Conservation (phyloP, 2,113 vertebrate genomes). For the Arenaria interpres region DNA sequence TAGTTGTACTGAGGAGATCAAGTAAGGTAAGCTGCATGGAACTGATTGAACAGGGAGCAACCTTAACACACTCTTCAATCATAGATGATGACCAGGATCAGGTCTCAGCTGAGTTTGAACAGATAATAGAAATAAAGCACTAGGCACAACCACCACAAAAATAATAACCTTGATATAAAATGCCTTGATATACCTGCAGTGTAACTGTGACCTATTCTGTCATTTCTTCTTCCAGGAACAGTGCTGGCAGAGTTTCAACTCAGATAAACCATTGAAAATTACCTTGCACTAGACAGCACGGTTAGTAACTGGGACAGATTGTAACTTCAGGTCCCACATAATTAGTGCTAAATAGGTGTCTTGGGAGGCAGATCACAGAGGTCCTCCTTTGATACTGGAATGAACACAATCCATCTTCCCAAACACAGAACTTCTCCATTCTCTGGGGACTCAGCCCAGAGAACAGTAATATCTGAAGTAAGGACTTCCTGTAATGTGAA, state of each 20-base stretch:
- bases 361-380: neutral
- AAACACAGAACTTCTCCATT: neutral
- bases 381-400: neutral
- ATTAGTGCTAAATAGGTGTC: neutral
- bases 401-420: neutral
- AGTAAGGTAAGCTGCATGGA: neutral
- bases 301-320: neutral
- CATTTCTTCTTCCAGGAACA: neutral
- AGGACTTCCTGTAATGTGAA: neutral
- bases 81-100: neutral
- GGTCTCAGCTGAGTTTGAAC: neutral
- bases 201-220: neutral
- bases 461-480: neutral
- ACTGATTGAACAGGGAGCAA: neutral
- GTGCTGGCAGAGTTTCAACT: neutral
- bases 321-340: neutral
- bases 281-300: neutral
- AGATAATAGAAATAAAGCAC: neutral
- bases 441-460: neutral
- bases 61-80: neutral
- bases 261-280: neutral
- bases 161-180: neutral
- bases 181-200: neutral
- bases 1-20: neutral
- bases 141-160: neutral